Evolutionary conservation across 2,113 vertebrate genomes (phyloP), one percentile per base, ranked within the genome.

Genomic region (Plectropomus leopardus): DNA sequence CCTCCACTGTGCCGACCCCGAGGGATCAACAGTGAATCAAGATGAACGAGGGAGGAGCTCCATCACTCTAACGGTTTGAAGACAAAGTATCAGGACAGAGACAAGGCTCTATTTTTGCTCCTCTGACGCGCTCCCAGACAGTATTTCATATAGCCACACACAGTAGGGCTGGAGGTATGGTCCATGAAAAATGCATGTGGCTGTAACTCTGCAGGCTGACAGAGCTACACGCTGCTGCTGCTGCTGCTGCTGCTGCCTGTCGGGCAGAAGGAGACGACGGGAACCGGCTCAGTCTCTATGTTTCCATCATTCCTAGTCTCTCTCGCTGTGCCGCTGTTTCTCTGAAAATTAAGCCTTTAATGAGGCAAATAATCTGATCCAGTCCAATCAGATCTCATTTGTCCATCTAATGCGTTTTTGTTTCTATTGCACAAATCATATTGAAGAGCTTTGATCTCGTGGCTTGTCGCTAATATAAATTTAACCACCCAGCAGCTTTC

Each of bases 171-270:
- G 21, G 80, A 68, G 74, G 66, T 74, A 57, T 26, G 23, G 15
- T 64, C 60, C 72, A 90, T 93, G 82, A 93, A 92, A 92, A 83
- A 92, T 91, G 72, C 3, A 90, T 82, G 70, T 45, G 61, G 50
- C 64, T 86, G 82, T 87, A 76, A 65, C 53, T 81, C 54, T 26
- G 53, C 77, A 47, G 90, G 50, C 73, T 67, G 80, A 78, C 44
- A 11, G 66, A 63, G 66, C 63, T 60, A 54, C 68, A 61, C 15
- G 54, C 36, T 28, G 72, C 70, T 68, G 63, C 84, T 74, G 70
- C 82, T 44, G 54, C 84, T 74, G 70, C 82, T 44, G 54, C 68
- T 45, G 48, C 47, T 60, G 82, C n/a, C 8, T 3, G 51, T 26
- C 13, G 36, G 30, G 75, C 51, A 2, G 7, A 64, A 71, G n/a